Conservation (phyloP, 2,888 invertebrate species). For the Lagria hirta region DNA sequence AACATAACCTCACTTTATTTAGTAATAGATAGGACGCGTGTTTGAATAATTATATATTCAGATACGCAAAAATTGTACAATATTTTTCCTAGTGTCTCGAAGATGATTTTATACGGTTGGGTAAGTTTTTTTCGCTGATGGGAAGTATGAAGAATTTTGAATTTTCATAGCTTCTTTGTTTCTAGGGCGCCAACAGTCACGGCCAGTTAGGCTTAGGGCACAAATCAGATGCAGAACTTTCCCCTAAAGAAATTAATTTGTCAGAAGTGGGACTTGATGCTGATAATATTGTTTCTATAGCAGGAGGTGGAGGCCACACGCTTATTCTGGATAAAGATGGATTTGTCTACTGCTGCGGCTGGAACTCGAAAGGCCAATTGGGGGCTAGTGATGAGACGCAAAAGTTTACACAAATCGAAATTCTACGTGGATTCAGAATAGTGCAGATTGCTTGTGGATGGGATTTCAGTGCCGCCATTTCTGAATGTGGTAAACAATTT, state of each 20-base stretch:
- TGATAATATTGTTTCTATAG: constrained; percentile 62
- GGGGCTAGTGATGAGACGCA: constrained; percentile 59
- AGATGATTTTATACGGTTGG: constrained; percentile 50
- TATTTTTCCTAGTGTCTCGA: constrained; percentile 27
- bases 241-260: constrained; percentile 56
- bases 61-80: constrained; percentile 33
- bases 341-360: constrained; percentile 74
- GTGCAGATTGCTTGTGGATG: constrained; percentile 74
- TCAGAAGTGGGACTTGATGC: constrained; percentile 47
- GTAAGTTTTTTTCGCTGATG: constrained; percentile 36
- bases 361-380: constrained; percentile 75
- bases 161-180: not conserved
- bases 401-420: constrained; percentile 64
- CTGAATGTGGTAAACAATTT: constrained; percentile 67
- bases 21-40: constrained; percentile 37
- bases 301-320: constrained; percentile 78
- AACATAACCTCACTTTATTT: constrained; percentile 37
- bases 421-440: constrained; percentile 59
- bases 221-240: constrained; percentile 66
- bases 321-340: constrained; percentile 68
- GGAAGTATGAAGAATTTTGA: not conserved
- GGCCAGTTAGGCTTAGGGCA: constrained; percentile 75
- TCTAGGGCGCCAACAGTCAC: constrained; percentile 80
- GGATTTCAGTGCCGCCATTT: constrained; percentile 77
- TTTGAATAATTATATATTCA: constrained; percentile 29